Base-by-base conservation (phyloP, 2,113 vertebrate genomes). In the Dipodomys stephensi region DNA sequence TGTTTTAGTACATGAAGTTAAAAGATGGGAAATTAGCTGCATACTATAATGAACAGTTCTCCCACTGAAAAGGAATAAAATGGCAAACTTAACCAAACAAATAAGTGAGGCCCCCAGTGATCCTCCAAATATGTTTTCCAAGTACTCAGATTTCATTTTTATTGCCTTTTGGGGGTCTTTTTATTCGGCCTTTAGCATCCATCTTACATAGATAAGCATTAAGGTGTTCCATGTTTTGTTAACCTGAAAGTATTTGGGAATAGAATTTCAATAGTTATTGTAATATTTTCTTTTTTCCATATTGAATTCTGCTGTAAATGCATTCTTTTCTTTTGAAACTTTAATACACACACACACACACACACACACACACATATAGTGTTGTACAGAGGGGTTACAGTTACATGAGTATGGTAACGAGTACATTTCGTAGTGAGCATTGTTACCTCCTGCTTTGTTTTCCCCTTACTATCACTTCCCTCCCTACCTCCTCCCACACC, bases 1-100 rank as follows among this genome's bases (percentile, higher is more conserved):
- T 91, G 78, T 96, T 97, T 92, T 93, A 94, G 78, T 92, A 85
- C 79, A 95, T 97, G 97, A 93, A 97, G 69, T 95, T 95, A 97
- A 97, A 97, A 95, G 94, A 94, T 79, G 27, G 67, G 88, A 95
- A 96, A 96, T 95, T 95, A 96, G 78, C 79, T 96, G 69, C 85
- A 76, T 69, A 20, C 67, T 85, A 46, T 87, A 96, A 93, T 93
- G 87, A 94, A 86, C 82, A 80, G 83, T 95, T 74, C 69, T 90
- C 85, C 81, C 11, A 85, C 68, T 93, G 78, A 84, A 95, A 90
- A 88, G 64, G 27, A 83, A 46, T 93, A 60, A 93, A 88, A 92
- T 69, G 57, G 83, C 46, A 67, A 83, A 94, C 68, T 87, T 64
- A 94, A 79, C 35, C 74, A 92, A 93, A 89, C 83, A 96, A 90